Evolutionary conservation across 2,888 invertebrate species (phyloP), one percentile per base, ranked within the genome.

Genomic region (Trissolcus japonicus): DNA sequence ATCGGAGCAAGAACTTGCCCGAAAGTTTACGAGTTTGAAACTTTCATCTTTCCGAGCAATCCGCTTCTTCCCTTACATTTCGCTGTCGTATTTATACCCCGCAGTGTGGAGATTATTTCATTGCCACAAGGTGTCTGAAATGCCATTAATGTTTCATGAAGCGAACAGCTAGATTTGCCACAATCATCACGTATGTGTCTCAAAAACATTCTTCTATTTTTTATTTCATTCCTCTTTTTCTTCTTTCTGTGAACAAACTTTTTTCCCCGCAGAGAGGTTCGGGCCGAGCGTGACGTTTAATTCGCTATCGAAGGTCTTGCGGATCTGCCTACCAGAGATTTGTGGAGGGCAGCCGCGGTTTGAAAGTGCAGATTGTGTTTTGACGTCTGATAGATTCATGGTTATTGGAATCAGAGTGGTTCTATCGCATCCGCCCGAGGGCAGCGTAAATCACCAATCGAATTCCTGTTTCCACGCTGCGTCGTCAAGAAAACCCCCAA

Each of bases 301-400:
- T 79, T 80, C 79, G 80, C 69, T 79, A 65, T 69, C 82, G 82
- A 84, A 85, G 82, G 83, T 51, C 19, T n/a, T 40, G 35, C 78
- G 82, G 83, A 85, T 85, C 35, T 35, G 35, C 35, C 11, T 11
- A 86, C 73, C 73, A 78, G 82, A 86, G 86, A 86, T 86, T 86
- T 85, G 86, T 86, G 84, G 86, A 82, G 63, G 56, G 71, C 78
- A 75, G 82, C 86, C 88, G 89, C 87, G 86, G 90, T 90, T 89
- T 86, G 90, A 90, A 90, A 90, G 90, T 90, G 90, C 89, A 92
- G 92, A 92, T 92, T 92, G 92, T 91, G 91, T 92, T 92, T 92
- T 92, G 93, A 93, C 93, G 91, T 91, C 90, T 93, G 93, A 93
- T 93, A 93, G 93, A 93, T 93, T 93, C 93, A 93, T 93, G 93